Evolutionary conservation across 2,113 vertebrate genomes (phyloP).

Genomic region (Stigmatopora nigra): DNA sequence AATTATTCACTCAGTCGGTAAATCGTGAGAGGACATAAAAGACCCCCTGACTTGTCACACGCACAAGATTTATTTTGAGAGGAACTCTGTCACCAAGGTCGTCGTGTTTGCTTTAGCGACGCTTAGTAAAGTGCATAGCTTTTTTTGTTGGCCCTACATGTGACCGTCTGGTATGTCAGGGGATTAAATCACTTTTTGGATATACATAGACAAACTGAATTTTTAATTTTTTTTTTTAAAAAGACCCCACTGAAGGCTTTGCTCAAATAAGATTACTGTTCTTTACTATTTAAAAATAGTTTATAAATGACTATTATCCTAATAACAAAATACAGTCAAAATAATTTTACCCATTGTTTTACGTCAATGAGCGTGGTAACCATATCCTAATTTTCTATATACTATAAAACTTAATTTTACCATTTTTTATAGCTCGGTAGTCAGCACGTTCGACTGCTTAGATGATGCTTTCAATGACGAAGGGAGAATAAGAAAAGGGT

Average conservation of each 20-base stretch:
- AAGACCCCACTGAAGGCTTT: background rate
- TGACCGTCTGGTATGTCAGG: background rate
- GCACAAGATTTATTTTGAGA: constrained; percentile 9
- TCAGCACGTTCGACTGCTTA: too few relatives aligned
- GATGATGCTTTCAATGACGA: too few relatives aligned
- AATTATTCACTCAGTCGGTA: background rate
- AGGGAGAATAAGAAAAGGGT: too few relatives aligned
- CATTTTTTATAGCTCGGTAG: too few relatives aligned
- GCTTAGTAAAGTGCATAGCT: background rate
- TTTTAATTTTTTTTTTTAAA: background rate
- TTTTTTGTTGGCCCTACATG: constrained; percentile 7
- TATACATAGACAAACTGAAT: background rate
- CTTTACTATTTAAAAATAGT: background rate
- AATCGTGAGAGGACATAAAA: background rate
- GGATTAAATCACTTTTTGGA: background rate
- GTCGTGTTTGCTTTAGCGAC: background rate
- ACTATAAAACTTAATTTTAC: too few relatives aligned
- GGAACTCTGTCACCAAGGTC: background rate
- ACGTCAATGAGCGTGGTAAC: too few relatives aligned
- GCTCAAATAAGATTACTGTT: constrained; percentile 1
- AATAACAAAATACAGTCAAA: too few relatives aligned
- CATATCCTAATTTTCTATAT: too few relatives aligned
- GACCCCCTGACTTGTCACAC: constrained; percentile 6
- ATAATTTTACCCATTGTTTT: too few relatives aligned
- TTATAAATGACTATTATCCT: constrained; percentile 8